Evolutionary conservation across 2,888 invertebrate genomes (phyloP), one percentile per base, ranked within the genome.

Genomic region (Amphimallon solstitiale): DNA sequence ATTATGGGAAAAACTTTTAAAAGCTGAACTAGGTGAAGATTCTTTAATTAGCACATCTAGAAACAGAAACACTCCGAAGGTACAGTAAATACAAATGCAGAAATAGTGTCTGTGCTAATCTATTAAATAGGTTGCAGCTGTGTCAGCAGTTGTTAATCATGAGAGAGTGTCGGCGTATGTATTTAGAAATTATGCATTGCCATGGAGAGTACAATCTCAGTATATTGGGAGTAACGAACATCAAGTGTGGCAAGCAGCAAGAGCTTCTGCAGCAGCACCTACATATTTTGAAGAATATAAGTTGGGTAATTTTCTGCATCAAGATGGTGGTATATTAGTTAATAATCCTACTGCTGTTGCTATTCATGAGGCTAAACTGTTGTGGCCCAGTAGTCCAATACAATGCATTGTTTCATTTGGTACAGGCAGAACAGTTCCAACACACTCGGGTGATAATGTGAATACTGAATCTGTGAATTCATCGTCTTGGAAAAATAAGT

Each of bases 261-360:
- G 95, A 71, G 96, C 96, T 0, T 94, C 94, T 0, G 93, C 95
- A 45, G 95, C 96, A 46, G 96, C 96, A 3, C 97, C 96, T 1
- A 92, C 93, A 0, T 95, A 95, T 84, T 97, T 95, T 84, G 90
- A 92, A 77, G 95, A 94, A 82, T 92, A 90, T 77, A 85, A 86
- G 70, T 83, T 90, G 15, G 89, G 89, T 63, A 89, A 90, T 7
- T 85, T 87, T 73, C 80, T 93, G 72, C 90, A 91, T 76, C 90
- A 90, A 84, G 93, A 93, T 82, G 92, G 92, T 70, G 95, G 95
- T 23, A 88, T 95, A 74, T 84, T 94, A 80, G 90, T 91, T 9
- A 96, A 95, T 84, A 97, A 96, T 82, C 95, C 95, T 0, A 90
- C 94, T 9, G 93, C 93, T 1, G 89, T 96, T 5, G 97, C 93